These are phyloP conservation scores for Rhincodon typus DNA, from an alignment of 2,797 vertebrate species.

Conservation along the genomic window DNA sequence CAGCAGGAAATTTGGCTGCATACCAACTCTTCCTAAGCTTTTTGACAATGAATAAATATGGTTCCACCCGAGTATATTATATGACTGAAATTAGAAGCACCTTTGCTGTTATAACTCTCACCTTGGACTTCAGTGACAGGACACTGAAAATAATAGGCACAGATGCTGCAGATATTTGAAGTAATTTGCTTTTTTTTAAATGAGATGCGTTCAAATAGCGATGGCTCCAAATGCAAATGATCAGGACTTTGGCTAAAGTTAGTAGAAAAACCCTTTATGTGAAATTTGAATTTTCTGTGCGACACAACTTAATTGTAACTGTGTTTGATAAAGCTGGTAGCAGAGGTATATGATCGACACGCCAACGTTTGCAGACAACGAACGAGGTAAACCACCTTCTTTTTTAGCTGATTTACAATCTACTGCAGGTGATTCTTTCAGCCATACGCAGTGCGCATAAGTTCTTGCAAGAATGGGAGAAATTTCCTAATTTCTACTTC, in stretches of 20 bases:
- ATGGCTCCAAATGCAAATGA: neutral
- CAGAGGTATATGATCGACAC: too few species aligned
- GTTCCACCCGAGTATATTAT: neutral
- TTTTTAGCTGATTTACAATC: neutral
- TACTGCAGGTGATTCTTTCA: neutral
- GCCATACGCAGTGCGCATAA: neutral
- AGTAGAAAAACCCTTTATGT: neutral
- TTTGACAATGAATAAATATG: constrained; percentile 14
- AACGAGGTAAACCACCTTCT: too few species aligned
- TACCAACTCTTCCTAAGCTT: neutral
- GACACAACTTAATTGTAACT: neutral
- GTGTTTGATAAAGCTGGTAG: neutral
- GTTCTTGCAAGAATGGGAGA: neutral
- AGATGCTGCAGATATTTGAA: neutral
- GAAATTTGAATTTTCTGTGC: neutral
- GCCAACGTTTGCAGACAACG: too few species aligned
- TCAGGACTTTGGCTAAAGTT: neutral
- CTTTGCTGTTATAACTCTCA: neutral
- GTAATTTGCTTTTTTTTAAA: neutral
- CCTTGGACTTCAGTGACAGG: neutral
- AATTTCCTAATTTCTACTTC: neutral
- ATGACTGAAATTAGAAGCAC: neutral
- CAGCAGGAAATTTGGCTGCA: constrained; percentile 4
- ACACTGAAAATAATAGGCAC: neutral
- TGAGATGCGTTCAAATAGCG: neutral